Evolutionary conservation across 2,888 invertebrate species (phyloP), one percentile per base, ranked within the genome.

Genomic region (Auanema sp.): DNA sequence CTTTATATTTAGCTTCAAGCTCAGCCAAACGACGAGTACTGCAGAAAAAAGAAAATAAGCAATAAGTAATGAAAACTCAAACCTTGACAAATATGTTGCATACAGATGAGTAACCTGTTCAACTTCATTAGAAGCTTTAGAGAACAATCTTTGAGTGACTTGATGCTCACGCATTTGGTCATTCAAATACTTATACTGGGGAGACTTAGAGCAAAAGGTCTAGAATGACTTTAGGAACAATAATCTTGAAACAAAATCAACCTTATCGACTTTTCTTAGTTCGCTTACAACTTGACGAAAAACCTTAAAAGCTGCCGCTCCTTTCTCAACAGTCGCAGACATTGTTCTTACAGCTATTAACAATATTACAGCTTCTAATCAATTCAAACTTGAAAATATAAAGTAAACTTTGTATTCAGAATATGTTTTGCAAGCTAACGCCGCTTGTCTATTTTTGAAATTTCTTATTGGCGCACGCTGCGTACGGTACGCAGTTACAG

Each of bases 21-120:
- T 72, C 79, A 47, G 73, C 63, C 6, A 82, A 70, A 14, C 70
- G 59, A 41, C 72, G 66, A 42, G 72, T 76, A 53, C 76, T 76
- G 62, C 40, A 67, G 12, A 47, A 49, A 49, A 12, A 54, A 58
- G 53, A n/a, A 18, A 18, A 23, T 33, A 14, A 14, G 2, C 10
- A 25, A 24, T 55, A 11, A 54, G 6, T 12, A 21, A 47, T 47
- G 3, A 47, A 47, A 18, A 5, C 14, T n/a, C 21, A 21, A 44
- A 75, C 76, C 77, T 75, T 21, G 69, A 61, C 61, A 81, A 58
- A 58, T 81, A 81, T 14, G 73, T 73, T 25, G 76, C 71, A 63
- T 81, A 81, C 25, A 76, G 62, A 24, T 70, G 69, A 6, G 79
- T 78, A 10, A 80, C 69, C 42, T 73, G 69, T 59, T 79, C 76